phyloP scores from a whole-genome alignment of 1,140 invertebrate genomes.

The Atta cephalotes region DNA sequence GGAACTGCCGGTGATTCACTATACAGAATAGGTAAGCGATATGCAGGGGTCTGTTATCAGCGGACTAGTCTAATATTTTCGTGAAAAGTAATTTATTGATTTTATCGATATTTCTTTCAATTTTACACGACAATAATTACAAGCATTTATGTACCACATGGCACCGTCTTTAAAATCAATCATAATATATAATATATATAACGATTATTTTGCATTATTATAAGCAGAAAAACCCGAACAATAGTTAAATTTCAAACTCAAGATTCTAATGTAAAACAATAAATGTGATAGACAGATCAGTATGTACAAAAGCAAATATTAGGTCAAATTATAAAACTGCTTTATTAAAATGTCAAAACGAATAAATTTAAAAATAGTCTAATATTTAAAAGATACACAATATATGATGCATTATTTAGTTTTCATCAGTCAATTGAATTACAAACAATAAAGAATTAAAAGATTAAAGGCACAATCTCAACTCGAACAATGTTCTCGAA shows the following conservation, averaged over 20 bases:
- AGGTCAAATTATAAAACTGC: too few species aligned
- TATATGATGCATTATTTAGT: too few species aligned
- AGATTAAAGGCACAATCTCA: too few species aligned
- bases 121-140: conserved; percentile 54
- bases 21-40: conserved; percentile 51
- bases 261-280: too few species aligned
- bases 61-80: conserved; percentile 61
- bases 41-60: conserved; percentile 59
- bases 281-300: too few species aligned
- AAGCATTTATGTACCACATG: not conserved
- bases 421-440: too few species aligned
- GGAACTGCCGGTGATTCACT: conserved; percentile 30
- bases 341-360: too few species aligned
- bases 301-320: too few species aligned
- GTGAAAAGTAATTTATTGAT: conserved; percentile 64
- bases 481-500: not conserved
- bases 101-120: not conserved
- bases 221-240: not conserved
- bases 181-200: not conserved
- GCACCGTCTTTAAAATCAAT: conserved; percentile 16
- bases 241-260: too few species aligned
- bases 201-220: conserved; percentile 12
- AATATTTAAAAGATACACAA: too few species aligned
- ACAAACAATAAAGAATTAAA: too few species aligned
- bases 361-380: too few species aligned